Evolutionary conservation across 1,140 invertebrate genomes (phyloP), one percentile per base, ranked within the genome.

Genomic region (Glossosoma conforme): DNA sequence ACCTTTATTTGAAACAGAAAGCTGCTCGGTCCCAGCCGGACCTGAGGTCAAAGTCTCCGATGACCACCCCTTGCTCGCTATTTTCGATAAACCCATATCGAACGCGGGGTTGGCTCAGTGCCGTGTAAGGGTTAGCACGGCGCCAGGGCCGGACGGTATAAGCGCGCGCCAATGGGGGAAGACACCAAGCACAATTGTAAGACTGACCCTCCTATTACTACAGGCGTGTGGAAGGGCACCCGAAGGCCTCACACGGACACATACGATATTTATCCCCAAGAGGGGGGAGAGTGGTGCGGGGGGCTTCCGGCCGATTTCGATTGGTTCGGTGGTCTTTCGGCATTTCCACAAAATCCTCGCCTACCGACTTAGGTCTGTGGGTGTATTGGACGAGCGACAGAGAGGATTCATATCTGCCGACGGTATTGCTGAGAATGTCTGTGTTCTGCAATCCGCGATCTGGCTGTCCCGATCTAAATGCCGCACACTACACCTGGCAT

Each of bases 291-390:
- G n/a, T n/a, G 42, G 25, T 0, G 62, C 65, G 1, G 43, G 45
- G 3, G 66, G 65, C 3, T 71, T 64, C 30, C 49, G 69, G 14
- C 69, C 69, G 8, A 72, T 75, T 1, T 66, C 66, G n/a, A 62
- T 75, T 11, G 61, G 65, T 24, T 71, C 66, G 1, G 54, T 68
- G 3, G 35, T 67, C 0, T 54, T 64, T 4, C 41, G 67, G 28
- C 47, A 57, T 1, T n/a, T n/a, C n/a, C n/a, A n/a, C n/a, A n/a
- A n/a, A n/a, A n/a, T n/a, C n/a, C n/a, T 52, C 63, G 36, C 64
- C 67, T 46, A 59, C 61, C 24, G 57, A 68, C 21, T 38, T 68
- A 15, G 64, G 64, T 0, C 30, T 69, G 18, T 33, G 59, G 17
- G 42, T 30, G 11, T 58, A 48, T 18, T 56, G 0, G 58, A 69